A percentile compares a stretch with the other conserved stretches of the same genome.
Evolutionary conservation across 1,140 invertebrate species (phyloP).

Genomic region (Wasmannia auropunctata): DNA sequence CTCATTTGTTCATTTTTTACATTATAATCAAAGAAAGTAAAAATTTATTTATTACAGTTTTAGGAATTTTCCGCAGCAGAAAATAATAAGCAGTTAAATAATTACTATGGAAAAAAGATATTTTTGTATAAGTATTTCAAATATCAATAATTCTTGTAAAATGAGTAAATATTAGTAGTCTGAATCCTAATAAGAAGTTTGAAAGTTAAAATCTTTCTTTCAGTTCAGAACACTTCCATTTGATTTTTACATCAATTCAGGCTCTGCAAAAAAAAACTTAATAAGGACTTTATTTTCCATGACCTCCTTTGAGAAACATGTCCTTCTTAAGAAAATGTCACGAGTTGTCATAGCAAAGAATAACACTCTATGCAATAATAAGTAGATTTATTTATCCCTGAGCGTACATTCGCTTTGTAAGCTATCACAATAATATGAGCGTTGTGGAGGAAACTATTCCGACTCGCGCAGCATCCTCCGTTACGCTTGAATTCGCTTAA

Average conservation of each 20-base stretch:
- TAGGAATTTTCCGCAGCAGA: background rate
- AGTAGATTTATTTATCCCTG: conserved; percentile 12
- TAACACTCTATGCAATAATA: conserved; percentile 4
- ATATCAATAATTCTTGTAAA: background rate
- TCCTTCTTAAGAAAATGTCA: background rate
- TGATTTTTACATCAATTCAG: background rate
- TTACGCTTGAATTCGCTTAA: background rate
- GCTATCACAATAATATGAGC: background rate
- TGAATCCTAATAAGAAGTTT: background rate
- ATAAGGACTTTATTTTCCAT: conserved; percentile 25
- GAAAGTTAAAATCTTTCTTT: conserved; percentile 9
- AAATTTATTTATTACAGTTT: background rate
- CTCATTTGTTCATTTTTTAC: background rate
- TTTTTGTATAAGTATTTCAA: background rate
- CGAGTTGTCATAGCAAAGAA: background rate
- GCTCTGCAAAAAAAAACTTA: conserved; percentile 9
- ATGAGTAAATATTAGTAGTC: background rate
- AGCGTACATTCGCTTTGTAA: conserved; percentile 15
- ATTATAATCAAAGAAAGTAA: background rate
- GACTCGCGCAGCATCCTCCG: background rate
- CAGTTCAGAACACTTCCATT: conserved; percentile 3
- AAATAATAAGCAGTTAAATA: background rate
- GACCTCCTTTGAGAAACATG: background rate
- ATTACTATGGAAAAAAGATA: background rate
- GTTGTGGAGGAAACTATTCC: background rate